Evolutionary conservation across 1,140 invertebrate species (phyloP).

Genomic region (Drosophila insularis): DNA sequence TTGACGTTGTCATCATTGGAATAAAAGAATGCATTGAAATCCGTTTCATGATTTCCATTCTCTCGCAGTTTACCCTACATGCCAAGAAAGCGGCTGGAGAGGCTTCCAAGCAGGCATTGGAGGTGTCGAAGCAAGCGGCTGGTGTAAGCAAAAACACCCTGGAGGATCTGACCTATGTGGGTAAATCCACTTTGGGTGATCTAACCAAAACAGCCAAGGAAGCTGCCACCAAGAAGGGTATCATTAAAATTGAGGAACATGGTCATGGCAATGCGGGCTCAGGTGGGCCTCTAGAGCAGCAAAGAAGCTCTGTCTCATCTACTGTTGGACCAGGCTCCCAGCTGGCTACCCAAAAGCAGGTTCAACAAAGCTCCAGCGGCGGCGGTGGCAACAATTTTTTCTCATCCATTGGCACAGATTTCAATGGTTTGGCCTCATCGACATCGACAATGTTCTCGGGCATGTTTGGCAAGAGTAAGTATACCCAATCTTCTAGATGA

Average conservation of each 20-base stretch:
- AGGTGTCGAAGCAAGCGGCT: slow-evolving; percentile 93
- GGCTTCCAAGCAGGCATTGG: slow-evolving; percentile 92
- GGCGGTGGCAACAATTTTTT: slow-evolving; percentile 91
- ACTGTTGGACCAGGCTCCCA: slow-evolving; percentile 75
- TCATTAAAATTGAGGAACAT: slow-evolving; percentile 85
- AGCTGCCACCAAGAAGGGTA: slow-evolving; percentile 91
- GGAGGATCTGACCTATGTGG: slow-evolving; percentile 93
- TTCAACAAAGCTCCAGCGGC: slow-evolving; percentile 63
- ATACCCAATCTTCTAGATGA: too few relatives aligned
- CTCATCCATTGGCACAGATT: slow-evolving; percentile 93
- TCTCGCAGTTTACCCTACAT: slow-evolving; percentile 89
- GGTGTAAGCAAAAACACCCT: slow-evolving; percentile 94
- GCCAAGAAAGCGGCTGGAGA: slow-evolving; percentile 95
- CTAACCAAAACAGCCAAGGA: slow-evolving; percentile 96
- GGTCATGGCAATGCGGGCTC: background rate
- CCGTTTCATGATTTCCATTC: background rate
- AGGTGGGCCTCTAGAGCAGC: background rate
- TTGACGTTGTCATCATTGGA: background rate
- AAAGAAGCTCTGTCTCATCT: slow-evolving; percentile 11
- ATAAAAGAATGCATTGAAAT: too few relatives aligned
- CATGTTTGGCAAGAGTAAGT: slow-evolving; percentile 88
- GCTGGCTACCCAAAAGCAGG: slow-evolving; percentile 82
- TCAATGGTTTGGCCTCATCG: slow-evolving; percentile 94
- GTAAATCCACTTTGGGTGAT: slow-evolving; percentile 93
- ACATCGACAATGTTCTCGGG: slow-evolving; percentile 96